Base-by-base conservation (phyloP, 2,797 vertebrate species). In the Trichosurus vulpecula region DNA sequence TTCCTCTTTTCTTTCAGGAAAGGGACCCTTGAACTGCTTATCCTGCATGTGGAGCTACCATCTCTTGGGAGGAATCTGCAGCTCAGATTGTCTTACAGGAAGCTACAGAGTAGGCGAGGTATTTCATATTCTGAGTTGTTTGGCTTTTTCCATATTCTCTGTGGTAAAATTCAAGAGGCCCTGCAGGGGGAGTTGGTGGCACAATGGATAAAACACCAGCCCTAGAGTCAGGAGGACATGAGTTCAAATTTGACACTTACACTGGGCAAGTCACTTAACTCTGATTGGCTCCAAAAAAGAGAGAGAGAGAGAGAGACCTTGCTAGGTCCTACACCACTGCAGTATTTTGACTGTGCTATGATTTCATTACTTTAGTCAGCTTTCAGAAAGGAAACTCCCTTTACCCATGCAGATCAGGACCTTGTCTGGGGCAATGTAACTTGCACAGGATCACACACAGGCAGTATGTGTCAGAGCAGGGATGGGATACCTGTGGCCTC, bases 31-130 rank as follows among this genome's bases (percentile, higher is more conserved):
- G 52, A 66, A 93, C 66, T 99, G 99, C 91, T 97, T 98, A 2
- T 99, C 99, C 74, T 99, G 99, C 95, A 99, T 99, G 98, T 92
- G 99, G 99, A 98, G 99, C 97, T 99, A 98, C 2, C 92, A 94
- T 95, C 93, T 98, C 95, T 27, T 54, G 74, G 92, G 93, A 54
- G 99, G 99, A 97, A 99, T 99, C 93, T 99, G 99, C 98, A 91
- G 30, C 16, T 99, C 99, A 0, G 97, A 98, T 31, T 99, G 99
- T 96, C 96, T 99, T 0, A n/a, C 98, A 25, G 99, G 99, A 96
- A 97, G 98, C 95, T 99, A 99, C 93, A 98, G 98, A 97, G 93
- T 97, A 66, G 96, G 98, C 96, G 97, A 99, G 98, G 99, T 99
- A 98, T 96, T 93, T 94, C 29, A 57, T 52, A 91, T 51, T 51